Evolutionary conservation across 2,888 invertebrate species (phyloP), one percentile per base, ranked within the genome.

Genomic region (Torymus tubicola): DNA sequence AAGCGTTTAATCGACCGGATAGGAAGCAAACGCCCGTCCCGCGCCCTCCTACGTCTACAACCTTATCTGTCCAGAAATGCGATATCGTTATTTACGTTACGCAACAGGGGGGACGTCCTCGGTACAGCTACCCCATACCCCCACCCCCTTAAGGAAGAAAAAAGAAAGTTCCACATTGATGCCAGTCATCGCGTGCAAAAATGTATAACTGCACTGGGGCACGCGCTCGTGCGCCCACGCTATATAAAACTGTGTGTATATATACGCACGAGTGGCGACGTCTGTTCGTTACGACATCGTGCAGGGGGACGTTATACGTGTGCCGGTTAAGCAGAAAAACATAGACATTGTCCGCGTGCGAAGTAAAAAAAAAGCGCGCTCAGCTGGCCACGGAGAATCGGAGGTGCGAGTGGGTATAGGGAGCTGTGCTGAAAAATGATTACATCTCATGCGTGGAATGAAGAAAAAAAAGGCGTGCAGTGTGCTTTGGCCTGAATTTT

Each of bases 181-280:
- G 58, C 64, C 58, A 71, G 64, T 72, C 57, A 60, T 77, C 74
- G 65, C 74, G 74, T 74, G 81, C 69, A 78, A 81, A 81, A 77
- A 81, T 81, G n/a, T 73, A 73, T 76, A 76, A 31, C 31, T 57
- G 57, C 16, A 13, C 8, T 14, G 24, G 57, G 55, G n/a, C 13
- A 0, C 13, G 61, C 42, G 16, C n/a, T 31, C 31, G 31, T 31
- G 31, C 31, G 31, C 31, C 31, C 4, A 5, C 31, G 31, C 31
- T 31, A 5, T 31, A 31, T 31, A 31, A 5, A 31, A 5, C 3
- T 5, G 31, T 31, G 31, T 31, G 5, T 5, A 4, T 31, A 31
- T 31, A 31, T 31, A 31, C 31, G 31, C 31, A 5, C 31, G 31
- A 31, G 31, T 31, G 31, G 5, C 75, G 50, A 80, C 74, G 60